A percentile compares a stretch with the other conserved stretches of the same genome.
Evolutionary conservation across 2,113 vertebrate genomes (phyloP).

Genomic region (Sphyrna mokarran): DNA sequence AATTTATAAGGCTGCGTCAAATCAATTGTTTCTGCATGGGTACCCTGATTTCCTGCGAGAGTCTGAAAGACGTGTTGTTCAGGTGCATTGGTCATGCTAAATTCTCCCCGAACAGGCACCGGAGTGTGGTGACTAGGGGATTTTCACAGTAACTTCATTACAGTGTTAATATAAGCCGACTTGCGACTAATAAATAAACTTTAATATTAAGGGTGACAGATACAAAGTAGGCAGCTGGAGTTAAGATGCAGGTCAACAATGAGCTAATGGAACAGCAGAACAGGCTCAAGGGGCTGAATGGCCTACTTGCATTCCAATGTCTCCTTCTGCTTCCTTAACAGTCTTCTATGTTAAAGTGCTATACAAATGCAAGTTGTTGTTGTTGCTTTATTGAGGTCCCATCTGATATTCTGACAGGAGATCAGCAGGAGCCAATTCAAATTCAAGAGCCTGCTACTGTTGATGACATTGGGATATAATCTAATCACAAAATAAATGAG

Average conservation of each 20-base stretch:
- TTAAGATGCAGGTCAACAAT: neutral
- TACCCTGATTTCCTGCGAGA: too few relatives aligned
- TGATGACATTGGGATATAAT: neutral
- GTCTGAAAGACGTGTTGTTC: too few relatives aligned
- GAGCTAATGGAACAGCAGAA: neutral
- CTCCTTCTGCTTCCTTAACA: neutral
- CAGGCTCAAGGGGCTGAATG: neutral
- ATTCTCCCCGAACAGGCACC: too few relatives aligned
- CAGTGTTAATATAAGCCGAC: too few relatives aligned
- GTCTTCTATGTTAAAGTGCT: neutral
- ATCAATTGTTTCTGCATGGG: too few relatives aligned
- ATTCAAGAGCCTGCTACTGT: neutral
- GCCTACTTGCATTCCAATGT: neutral
- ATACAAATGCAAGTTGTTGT: neutral
- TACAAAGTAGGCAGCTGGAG: neutral
- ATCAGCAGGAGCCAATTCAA: neutral
- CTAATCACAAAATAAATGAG: neutral
- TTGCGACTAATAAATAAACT: too few relatives aligned
- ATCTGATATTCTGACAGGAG: neutral
- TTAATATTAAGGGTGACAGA: neutral
- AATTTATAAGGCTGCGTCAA: too few relatives aligned
- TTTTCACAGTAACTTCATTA: too few relatives aligned
- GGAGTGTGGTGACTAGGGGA: too few relatives aligned
- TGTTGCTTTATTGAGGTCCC: neutral
- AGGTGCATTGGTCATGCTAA: too few relatives aligned